Percentiles rank a stretch among this genome's conserved stretches.
phyloP scores from a whole-genome alignment of 2,888 invertebrate genomes.

The Trichopoda pennipes region DNA sequence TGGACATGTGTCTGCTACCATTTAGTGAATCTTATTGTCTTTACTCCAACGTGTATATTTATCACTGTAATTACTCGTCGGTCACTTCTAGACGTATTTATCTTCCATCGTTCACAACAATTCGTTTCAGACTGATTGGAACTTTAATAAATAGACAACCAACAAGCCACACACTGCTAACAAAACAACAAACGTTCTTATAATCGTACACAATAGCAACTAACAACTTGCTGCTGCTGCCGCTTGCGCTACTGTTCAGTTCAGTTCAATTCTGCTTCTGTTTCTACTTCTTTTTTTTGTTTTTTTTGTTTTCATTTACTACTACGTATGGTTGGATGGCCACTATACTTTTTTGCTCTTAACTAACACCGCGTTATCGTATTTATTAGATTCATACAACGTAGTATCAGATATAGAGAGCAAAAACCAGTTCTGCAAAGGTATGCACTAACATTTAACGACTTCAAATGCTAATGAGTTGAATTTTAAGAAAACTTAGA shows the following conservation, averaged over 20 bases:
- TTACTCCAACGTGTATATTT: slow-evolving; percentile 41
- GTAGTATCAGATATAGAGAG: slow-evolving; percentile 32
- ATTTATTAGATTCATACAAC: slow-evolving; percentile 51
- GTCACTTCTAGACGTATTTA: slow-evolving; percentile 55
- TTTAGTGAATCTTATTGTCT: slow-evolving; percentile 11
- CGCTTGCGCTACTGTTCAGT: slow-evolving; percentile 41
- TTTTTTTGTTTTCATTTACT: slow-evolving; percentile 53
- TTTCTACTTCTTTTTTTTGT: slow-evolving; percentile 21
- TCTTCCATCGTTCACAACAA: slow-evolving; percentile 77
- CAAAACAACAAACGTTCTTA: slow-evolving; percentile 50
- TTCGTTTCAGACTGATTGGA: slow-evolving; percentile 78
- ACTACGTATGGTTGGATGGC: slow-evolving; percentile 33
- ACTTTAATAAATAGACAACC: slow-evolving; percentile 73
- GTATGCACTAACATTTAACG: background rate
- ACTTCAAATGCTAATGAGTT: background rate
- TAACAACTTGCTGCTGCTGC: slow-evolving; percentile 42
- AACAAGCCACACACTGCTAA: slow-evolving; percentile 71
- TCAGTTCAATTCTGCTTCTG: slow-evolving; percentile 24
- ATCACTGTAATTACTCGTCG: slow-evolving; percentile 35
- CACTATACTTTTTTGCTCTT: slow-evolving; percentile 28
- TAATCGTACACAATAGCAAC: slow-evolving; percentile 12
- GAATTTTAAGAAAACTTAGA: too few relatives aligned
- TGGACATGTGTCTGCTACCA: slow-evolving; percentile 15
- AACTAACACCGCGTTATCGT: slow-evolving; percentile 52
- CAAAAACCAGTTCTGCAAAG: background rate